Evolutionary conservation across 1,140 invertebrate genomes (phyloP), one percentile per base, ranked within the genome.

Genomic region (Platyura marginata): DNA sequence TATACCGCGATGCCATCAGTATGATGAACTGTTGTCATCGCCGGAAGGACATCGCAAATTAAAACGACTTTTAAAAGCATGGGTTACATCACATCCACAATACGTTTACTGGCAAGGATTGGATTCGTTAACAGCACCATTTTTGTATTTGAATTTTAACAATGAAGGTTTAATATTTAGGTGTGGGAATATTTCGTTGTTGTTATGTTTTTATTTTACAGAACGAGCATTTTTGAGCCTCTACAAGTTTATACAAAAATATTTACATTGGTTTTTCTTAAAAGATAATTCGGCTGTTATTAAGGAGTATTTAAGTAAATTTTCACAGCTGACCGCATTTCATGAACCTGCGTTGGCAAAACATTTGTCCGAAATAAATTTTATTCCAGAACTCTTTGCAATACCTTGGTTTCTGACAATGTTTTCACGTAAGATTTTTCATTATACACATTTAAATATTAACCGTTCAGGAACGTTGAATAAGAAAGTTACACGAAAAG

Each of bases 61-160:
- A 40, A 92, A 95, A 57, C 68, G 92, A 39, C 70, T 99, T 43
- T 66, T 99, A 1, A 98, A 98, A 66, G 92, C 94, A 0, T 98
- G 95, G 95, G 81, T 98, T 13, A 73, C 82, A 9, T 81, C 81
- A 41, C 91, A 98, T 68, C 79, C 86, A 1, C 76, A 95, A 50
- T 97, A 97, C 57, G 95, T 98, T 0, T 99, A 99, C 61, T 99
- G 96, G 96, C 95, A 99, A 69, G 96, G 96, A 2, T 64, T 98
- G 13, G 96, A 99, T 69, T 98, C 94, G 0, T 65, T 99, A 1
- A 92, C 88, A 48, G 94, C 95, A 2, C 95, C 95, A 1, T 98
- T 98, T 70, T 66, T 99, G 1, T 90, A 84, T 60, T 66, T 98
- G 2, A 95, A 98, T 65, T 98, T 98, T 56, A 92, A 95, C 58